A percentile compares a stretch with the other conserved stretches of the same genome.
These are phyloP conservation scores for Hyposoter dolosus DNA, from an alignment of 2,888 invertebrate genomes.

Conservation along the genomic window DNA sequence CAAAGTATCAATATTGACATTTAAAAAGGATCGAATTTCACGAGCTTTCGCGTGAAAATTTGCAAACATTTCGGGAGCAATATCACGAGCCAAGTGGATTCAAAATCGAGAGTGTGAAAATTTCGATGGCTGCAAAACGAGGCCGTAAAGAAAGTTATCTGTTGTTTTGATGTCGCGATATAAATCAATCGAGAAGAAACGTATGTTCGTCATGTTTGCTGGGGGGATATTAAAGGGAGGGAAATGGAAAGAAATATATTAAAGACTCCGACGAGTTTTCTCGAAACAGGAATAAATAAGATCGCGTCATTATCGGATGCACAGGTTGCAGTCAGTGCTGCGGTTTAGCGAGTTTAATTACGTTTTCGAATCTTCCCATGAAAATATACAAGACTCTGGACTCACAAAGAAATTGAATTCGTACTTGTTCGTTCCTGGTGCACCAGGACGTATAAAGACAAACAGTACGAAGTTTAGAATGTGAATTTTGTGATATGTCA, in stretches of 20 bases:
- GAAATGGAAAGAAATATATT: background rate
- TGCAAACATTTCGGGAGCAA: background rate
- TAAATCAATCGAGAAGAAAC: conserved; percentile 11
- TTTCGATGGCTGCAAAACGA: background rate
- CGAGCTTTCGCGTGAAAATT: background rate
- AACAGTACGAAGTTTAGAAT: conserved; percentile 24
- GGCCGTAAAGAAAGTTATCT: background rate
- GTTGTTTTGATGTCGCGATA: background rate
- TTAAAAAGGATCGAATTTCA: background rate
- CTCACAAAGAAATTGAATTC: conserved; percentile 3
- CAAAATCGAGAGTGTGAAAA: background rate
- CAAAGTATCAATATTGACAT: background rate
- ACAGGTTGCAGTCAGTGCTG: background rate
- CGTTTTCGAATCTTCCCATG: background rate
- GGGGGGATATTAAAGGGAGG: background rate
- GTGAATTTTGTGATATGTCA: conserved; percentile 72
- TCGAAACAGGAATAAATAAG: conserved; percentile 17
- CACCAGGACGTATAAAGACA: conserved; percentile 34
- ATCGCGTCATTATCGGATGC: background rate
- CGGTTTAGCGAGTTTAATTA: background rate
- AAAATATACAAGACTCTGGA: background rate
- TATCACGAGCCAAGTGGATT: background rate
- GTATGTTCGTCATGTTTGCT: background rate
- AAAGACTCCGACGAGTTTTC: background rate
- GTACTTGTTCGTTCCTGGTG: conserved; percentile 16